Evolutionary conservation across 2,797 vertebrate species (phyloP), one percentile per base, ranked within the genome.

Genomic region (Sternarchorhynchus goeldii): DNA sequence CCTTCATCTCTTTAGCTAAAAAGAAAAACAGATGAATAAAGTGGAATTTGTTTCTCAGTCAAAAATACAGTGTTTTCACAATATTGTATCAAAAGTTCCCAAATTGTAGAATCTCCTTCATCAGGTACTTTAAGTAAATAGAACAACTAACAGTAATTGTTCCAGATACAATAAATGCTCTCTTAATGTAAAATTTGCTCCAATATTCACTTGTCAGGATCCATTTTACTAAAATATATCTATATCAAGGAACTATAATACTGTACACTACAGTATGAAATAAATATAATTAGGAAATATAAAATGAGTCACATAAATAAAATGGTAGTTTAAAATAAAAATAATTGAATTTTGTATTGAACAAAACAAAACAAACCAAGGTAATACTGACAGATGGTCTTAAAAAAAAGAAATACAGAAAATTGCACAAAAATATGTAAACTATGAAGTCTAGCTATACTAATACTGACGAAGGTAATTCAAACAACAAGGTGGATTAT

Each of bases 251-350:
- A 98, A 96, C 96, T 97, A 95, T 95, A 97, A 96, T 96, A 96
- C 96, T 98, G 96, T 97, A 97, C 96, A 98, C 96, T 96, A 96
- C 95, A 99, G 96, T 96, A 96, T 95, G 95, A 97, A 99, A 99
- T 98, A 99, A 99, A 98, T 97, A 98, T 95, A 96, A 97, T 96
- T 96, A 99, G 96, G 95, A 99, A 97, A 97, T 96, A 99, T 96
- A 97, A 98, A 99, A 99, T 96, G 95, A 96, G 94, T 95, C 96
- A 97, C 96, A 98, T 97, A 98, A 98, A 98, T 98, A 98, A 96
- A 97, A 96, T 95, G 95, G 95, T 95, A 95, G 95, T 96, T 95
- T 94, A 94, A 95, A 95, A 94, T 95, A 95, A 96, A 95, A 95
- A 94, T 94, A 95, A 95, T 94, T 92, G 89, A 94, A 95, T 91